A percentile compares a stretch with the other conserved stretches of the same genome.
These are phyloP conservation scores for Sebastes oblongus DNA, from an alignment of 2,797 vertebrate species.

Conservation along the genomic window DNA sequence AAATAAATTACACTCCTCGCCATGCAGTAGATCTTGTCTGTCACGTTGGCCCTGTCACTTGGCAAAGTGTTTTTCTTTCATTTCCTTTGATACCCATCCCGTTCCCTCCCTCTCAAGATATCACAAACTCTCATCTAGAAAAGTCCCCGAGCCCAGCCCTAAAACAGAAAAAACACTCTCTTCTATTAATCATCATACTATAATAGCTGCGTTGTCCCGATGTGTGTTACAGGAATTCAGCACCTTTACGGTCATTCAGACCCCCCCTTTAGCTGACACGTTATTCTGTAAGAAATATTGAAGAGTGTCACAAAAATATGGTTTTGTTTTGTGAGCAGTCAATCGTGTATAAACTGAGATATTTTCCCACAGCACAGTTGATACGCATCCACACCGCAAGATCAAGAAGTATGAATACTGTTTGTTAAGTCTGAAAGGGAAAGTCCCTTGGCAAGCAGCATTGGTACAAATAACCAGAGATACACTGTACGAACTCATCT, in stretches of 20 bases:
- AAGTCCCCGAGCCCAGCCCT: conserved; percentile 28
- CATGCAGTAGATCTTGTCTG: conserved; percentile 11
- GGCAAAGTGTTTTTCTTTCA: neutral
- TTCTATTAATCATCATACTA: neutral
- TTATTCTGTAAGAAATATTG: neutral
- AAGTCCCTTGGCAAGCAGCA: conserved; percentile 10
- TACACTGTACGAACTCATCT: neutral
- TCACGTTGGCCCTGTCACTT: neutral
- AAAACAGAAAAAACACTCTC: neutral
- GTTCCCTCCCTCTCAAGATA: conserved; percentile 3
- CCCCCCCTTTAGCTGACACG: neutral
- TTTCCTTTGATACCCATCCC: conserved; percentile 4
- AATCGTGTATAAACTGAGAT: neutral
- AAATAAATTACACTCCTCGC: neutral
- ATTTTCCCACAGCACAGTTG: neutral
- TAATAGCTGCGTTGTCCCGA: conserved; percentile 5
- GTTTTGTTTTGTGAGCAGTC: neutral
- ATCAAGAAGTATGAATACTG: neutral
- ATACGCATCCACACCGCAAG: neutral
- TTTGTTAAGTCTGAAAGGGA: neutral
- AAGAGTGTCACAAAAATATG: neutral
- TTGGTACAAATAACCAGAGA: conserved; percentile 1
- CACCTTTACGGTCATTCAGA: neutral
- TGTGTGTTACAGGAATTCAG: neutral
- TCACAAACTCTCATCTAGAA: neutral